A percentile compares a stretch with the other conserved stretches of the same genome.
Evolutionary conservation across 2,113 vertebrate genomes (phyloP).

Genomic region (Dasyprocta punctata): DNA sequence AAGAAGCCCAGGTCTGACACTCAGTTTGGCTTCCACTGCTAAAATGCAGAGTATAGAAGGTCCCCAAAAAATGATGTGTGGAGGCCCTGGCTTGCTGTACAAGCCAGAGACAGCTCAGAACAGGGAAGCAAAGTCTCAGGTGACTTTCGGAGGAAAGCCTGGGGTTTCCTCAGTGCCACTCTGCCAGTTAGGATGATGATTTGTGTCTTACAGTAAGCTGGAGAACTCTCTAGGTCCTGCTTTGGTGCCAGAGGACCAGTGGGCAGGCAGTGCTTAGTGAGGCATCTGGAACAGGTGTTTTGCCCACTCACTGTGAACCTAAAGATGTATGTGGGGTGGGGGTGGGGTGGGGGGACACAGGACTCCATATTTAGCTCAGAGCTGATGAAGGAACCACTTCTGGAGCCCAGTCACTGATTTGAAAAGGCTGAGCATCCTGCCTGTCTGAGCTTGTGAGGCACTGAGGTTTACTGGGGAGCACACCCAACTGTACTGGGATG

Average conservation of each 20-base stretch:
- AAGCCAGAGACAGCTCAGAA: background rate
- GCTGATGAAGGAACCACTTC: background rate
- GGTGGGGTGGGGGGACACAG: fast-evolving
- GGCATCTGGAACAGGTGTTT: background rate
- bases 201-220: background rate
- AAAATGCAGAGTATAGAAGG: background rate
- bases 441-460: background rate
- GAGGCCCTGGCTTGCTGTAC: background rate
- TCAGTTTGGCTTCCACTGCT: background rate
- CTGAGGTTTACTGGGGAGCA: background rate
- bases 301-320: background rate
- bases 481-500: background rate
- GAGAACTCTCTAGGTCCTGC: background rate
- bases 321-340: background rate
- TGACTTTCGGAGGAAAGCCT: background rate
- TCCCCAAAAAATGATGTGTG: background rate
- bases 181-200: background rate
- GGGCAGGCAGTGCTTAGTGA: background rate
- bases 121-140: background rate
- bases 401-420: background rate
- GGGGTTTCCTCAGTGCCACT: background rate
- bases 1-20: background rate
- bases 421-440: background rate
- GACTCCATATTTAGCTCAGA: background rate
- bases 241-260: background rate